Conservation (phyloP, 2,797 vertebrate genomes). For the Onychomys torridus region DNA sequence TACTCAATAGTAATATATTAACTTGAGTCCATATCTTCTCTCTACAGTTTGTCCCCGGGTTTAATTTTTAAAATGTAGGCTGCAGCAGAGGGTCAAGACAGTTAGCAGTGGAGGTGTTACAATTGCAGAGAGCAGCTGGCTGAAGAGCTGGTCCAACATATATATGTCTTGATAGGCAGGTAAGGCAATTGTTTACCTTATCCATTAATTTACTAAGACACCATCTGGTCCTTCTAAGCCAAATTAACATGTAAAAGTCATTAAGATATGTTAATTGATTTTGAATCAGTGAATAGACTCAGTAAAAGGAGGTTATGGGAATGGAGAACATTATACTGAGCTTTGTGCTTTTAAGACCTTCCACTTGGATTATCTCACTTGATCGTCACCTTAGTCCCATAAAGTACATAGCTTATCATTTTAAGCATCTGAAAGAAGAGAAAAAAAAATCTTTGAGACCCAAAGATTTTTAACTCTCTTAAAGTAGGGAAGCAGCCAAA, state of each 20-base stretch:
- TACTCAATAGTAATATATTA: slow-evolving; percentile 43
- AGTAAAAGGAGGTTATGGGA: slow-evolving; percentile 44
- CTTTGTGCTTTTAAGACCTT: slow-evolving; percentile 57
- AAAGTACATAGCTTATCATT: background rate
- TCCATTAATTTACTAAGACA: slow-evolving; percentile 58
- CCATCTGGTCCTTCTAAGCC: slow-evolving; percentile 64
- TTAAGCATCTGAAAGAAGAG: slow-evolving; percentile 50
- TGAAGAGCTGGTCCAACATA: slow-evolving; percentile 4
- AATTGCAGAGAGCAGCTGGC: background rate
- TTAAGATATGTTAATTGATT: slow-evolving; percentile 64
- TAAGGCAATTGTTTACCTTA: slow-evolving; percentile 46
- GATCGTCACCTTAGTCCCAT: background rate
- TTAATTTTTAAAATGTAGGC: slow-evolving; percentile 68
- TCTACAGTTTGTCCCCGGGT: background rate
- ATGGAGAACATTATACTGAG: slow-evolving; percentile 1
- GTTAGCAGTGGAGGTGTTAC: background rate
- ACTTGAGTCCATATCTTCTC: background rate
- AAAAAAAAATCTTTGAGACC: slow-evolving; percentile 34
- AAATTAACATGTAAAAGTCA: slow-evolving; percentile 69
- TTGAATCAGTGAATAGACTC: slow-evolving; percentile 68
- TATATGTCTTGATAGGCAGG: background rate
- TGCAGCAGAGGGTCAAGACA: background rate
- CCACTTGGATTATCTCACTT: slow-evolving; percentile 13
- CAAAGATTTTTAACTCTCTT: background rate
- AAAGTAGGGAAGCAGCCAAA: slow-evolving; percentile 8